A percentile compares a stretch with the other conserved stretches of the same genome.
Evolutionary conservation across 1,140 invertebrate species (phyloP).

Genomic region (Euschistus heros): DNA sequence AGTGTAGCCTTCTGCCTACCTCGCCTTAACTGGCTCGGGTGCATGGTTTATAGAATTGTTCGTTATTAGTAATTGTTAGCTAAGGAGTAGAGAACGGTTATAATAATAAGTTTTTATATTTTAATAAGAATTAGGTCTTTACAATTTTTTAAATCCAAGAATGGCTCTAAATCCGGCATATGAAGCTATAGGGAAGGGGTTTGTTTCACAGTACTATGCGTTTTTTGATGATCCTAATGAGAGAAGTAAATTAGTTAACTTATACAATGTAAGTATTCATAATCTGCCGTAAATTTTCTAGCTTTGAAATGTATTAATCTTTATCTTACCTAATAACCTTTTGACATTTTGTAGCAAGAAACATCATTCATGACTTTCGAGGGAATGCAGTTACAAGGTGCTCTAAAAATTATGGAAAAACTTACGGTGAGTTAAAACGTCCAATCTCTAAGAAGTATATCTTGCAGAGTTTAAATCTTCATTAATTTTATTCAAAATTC

Average conservation of each 20-base stretch:
- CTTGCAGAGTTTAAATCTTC: neutral
- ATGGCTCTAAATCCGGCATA: slow-evolving; percentile 83
- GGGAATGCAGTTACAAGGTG: slow-evolving; percentile 80
- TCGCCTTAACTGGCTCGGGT: too few relatives aligned
- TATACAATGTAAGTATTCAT: slow-evolving; percentile 77
- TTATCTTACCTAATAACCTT: neutral
- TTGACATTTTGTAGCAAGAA: slow-evolving; percentile 54
- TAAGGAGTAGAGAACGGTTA: too few relatives aligned
- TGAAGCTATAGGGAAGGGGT: slow-evolving; percentile 82
- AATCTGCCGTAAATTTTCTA: neutral
- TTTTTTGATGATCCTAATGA: slow-evolving; percentile 78
- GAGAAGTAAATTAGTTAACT: slow-evolving; percentile 67
- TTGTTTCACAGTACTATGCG: slow-evolving; percentile 85
- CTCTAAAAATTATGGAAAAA: slow-evolving; percentile 88
- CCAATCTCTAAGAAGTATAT: neutral
- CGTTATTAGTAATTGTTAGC: too few relatives aligned
- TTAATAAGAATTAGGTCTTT: neutral
- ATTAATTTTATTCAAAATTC: slow-evolving; percentile 12
- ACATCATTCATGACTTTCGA: slow-evolving; percentile 93
- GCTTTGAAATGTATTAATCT: neutral
- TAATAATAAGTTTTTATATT: slow-evolving; percentile 5
- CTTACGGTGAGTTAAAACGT: slow-evolving; percentile 58
- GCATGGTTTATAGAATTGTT: too few relatives aligned
- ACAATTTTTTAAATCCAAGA: neutral
- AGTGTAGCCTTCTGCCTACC: slow-evolving; percentile 1